Base-by-base conservation (phyloP, 2,113 vertebrate genomes). In the Tinamus guttatus region DNA sequence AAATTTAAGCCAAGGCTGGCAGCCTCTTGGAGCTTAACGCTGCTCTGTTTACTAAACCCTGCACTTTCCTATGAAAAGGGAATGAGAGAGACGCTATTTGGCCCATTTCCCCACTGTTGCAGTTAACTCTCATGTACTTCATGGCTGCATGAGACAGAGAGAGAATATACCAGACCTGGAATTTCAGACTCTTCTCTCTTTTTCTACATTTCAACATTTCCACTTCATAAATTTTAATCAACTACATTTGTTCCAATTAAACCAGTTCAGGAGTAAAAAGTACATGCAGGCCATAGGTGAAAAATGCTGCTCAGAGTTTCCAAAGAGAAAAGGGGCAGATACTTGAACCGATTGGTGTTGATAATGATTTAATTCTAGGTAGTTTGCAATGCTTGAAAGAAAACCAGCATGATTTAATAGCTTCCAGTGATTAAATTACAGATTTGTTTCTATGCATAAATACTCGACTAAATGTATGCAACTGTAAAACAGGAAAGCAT, bases 351-450 rank as follows among this genome's bases (percentile, higher is more conserved):
- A 65, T 45, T 60, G 43, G 12, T 3, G 75, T 12, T 54, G 45
- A 84, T 58, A 87, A 88, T 87, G 0, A 91, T 93, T 87, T 84
- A 41, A 90, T 65, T 71, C 78, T 27, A 40, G 83, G 65, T 92
- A 79, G 86, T 89, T 78, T 92, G 89, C 45, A 71, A 49, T 0
- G 32, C 68, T 74, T 75, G 86, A 91, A 62, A 30, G 82, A 74
- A 62, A 95, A 85, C 0, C 88, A 90, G 60, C 83, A 90, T 11
- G 56, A 78, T 78, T 89, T 78, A 94, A 84, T 94, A 93, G 85
- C 41, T 54, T 21, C 59, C 75, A 54, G 54, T 47, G 80, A 78
- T 93, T 88, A 93, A 68, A 88, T 27, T 59, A 76, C 79, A 77
- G 79, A 83, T 81, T 51, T 67, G 76, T 75, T 93, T 51, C 76